Base-by-base conservation (phyloP, 2,888 invertebrate species). In the Kryphioiulus occultus region DNA sequence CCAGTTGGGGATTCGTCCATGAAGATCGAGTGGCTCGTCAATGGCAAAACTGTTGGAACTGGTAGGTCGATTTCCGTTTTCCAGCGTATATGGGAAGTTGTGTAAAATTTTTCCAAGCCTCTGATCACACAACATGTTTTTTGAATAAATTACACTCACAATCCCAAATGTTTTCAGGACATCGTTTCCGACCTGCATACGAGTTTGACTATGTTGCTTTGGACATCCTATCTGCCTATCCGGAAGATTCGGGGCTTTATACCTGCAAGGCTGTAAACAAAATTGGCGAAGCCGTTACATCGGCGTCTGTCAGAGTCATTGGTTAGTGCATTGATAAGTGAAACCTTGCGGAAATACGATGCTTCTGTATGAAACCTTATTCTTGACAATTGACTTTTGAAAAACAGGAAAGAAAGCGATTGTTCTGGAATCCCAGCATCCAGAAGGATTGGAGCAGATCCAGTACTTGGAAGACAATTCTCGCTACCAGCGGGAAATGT, bases 161-260 rank as follows among this genome's bases (percentile, higher is more conserved):
- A 30, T 78, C 15, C 3, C 78, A 78, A 30, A 78, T 85, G 85
- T 78, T 86, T 89, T 88, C 89, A 92, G 94, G 94, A 83, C 93
- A 98, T 91, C 94, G 99, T 89, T 99, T 99, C 93, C 95, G 98
- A 91, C 98, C 98, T 82, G 97, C 98, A 3, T 96, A 97, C 91
- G 99, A 99, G 92, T 98, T 99, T 92, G 98, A 98, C 91, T 99
- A 98, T 91, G 98, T 99, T 26, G 98, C 99, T 12, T 93, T 99
- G 87, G 99, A 99, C 92, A 95, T 99, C 86, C 93, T 99, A 32
- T 98, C 98, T 91, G 98, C 98, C 35, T 99, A 98, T 92, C 97
- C 99, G n/a, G 96, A 96, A 90, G 99, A 99, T 92, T 97, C 97
- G 9, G 99, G 99, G 26, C 96, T 98, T 0, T 99, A 99, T 92